Conservation (phyloP, 2,888 invertebrate genomes). For the Syrista parreyssii region DNA sequence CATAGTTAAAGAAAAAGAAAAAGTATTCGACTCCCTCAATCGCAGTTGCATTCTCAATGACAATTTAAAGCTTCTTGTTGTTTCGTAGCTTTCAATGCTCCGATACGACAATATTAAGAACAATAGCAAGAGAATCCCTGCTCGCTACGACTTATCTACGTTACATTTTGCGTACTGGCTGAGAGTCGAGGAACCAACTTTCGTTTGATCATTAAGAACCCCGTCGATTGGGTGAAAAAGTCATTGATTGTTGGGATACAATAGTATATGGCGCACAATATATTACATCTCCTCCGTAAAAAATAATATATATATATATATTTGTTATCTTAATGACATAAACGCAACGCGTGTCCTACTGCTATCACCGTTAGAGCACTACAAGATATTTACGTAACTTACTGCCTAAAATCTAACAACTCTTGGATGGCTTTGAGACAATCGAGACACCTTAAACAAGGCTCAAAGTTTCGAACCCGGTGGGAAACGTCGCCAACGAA, state of each 20-base stretch:
- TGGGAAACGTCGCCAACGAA: background rate
- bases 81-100: constrained; percentile 9
- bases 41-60: background rate
- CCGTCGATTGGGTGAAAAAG: background rate
- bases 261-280: background rate
- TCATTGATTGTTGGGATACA: background rate
- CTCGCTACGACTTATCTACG: background rate
- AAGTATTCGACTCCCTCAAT: background rate
- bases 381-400: background rate
- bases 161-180: background rate
- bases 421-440: background rate
- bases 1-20: constrained; percentile 5
- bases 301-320: background rate
- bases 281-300: background rate
- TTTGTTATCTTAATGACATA: background rate
- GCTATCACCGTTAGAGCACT: background rate
- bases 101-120: background rate
- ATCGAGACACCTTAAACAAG: background rate
- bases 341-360: background rate
- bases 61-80: constrained; percentile 14
- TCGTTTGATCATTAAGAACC: too few relatives aligned
- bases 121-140: background rate
- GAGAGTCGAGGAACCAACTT: background rate
- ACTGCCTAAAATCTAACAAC: background rate
- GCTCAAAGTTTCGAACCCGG: background rate